These are phyloP conservation scores for Megaceryle torquata DNA, from an alignment of 2,113 vertebrate species.

Conservation along the genomic window DNA sequence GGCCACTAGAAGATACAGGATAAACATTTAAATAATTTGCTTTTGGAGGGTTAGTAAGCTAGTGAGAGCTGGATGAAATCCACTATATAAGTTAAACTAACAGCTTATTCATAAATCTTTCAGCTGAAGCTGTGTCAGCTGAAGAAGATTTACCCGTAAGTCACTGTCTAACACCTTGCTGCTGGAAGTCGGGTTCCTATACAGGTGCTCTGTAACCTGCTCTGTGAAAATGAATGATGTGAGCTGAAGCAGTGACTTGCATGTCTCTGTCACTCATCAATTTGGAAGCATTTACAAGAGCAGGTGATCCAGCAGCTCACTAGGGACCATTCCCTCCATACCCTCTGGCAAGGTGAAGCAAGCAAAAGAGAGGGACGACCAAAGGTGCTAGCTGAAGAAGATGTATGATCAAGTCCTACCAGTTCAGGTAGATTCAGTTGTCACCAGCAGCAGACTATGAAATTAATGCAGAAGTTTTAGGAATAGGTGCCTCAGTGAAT, in stretches of 20 bases:
- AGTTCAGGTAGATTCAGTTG: neutral
- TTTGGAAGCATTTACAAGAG: neutral
- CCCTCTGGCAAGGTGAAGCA: neutral
- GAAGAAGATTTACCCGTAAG: neutral
- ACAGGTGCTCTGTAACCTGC: neutral
- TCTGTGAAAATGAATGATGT: neutral
- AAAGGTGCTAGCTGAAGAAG: neutral
- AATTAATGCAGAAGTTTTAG: neutral
- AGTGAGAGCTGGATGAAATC: too few species aligned
- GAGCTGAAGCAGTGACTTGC: neutral
- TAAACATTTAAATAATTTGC: neutral
- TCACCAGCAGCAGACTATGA: neutral
- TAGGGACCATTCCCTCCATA: neutral
- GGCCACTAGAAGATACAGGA: neutral
- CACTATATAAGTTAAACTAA: too few species aligned
- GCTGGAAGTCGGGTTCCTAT: neutral
- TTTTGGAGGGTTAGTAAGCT: neutral
- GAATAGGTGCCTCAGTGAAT: too few species aligned
- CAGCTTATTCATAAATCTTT: neutral
- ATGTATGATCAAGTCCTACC: neutral
- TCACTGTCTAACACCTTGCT: neutral
- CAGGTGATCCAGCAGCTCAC: neutral
- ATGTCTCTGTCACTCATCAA: rapidly evolving
- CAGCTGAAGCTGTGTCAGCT: neutral
- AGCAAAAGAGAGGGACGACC: neutral